Conservation (phyloP, 2,797 vertebrate species). For the Pyrocephalus nanus region DNA sequence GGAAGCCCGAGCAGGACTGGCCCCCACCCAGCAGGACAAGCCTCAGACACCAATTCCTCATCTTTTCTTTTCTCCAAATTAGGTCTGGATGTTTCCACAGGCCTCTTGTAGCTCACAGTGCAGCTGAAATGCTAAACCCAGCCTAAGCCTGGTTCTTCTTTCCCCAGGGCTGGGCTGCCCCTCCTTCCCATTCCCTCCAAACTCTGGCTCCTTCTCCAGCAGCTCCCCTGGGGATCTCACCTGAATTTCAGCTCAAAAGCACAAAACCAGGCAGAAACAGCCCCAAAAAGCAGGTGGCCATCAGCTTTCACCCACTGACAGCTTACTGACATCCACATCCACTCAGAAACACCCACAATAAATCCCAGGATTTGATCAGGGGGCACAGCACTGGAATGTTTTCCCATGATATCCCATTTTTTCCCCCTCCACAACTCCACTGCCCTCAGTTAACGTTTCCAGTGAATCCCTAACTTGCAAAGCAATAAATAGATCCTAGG, state of each 20-base stretch:
- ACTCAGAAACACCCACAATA: neutral
- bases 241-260: neutral
- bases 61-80: conserved; percentile 60
- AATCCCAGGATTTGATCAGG: neutral
- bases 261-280: neutral
- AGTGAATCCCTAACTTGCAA: neutral
- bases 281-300: neutral
- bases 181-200: neutral
- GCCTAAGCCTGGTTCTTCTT: neutral
- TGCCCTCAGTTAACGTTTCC: conserved; percentile 20
- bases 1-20: conserved; percentile 24
- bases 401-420: neutral
- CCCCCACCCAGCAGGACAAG: neutral
- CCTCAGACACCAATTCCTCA: conserved; percentile 10
- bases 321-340: neutral
- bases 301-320: neutral
- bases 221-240: neutral
- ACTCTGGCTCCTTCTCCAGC: neutral
- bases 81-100: conserved; percentile 13
- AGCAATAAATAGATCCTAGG: neutral
- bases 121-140: neutral
- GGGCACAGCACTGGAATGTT: neutral
- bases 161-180: neutral
- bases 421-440: neutral
- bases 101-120: neutral